A percentile compares a stretch with the other conserved stretches of the same genome.
Conservation (phyloP, 2,797 vertebrate genomes). For the Microhierax caerulescens region DNA sequence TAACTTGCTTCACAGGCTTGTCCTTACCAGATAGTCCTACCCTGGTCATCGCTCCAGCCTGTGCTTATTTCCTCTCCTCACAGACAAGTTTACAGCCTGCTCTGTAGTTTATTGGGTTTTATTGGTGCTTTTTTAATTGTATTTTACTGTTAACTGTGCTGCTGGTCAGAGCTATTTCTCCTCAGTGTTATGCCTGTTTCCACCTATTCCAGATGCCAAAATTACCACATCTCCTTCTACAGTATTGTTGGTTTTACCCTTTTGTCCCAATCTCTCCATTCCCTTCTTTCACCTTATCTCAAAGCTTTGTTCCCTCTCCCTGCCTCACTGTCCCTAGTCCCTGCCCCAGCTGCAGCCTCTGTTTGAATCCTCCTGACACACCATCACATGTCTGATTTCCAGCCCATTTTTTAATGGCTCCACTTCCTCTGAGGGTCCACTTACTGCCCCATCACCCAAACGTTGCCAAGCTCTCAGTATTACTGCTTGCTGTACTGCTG, state of each 20-base stretch:
- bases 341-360: neutral
- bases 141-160: neutral
- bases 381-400: neutral
- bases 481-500: neutral
- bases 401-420: neutral
- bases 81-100: neutral
- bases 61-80: neutral
- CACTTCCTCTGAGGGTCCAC: accelerated
- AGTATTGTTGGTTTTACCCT: neutral
- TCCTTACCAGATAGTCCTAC: neutral
- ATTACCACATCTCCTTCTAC: neutral
- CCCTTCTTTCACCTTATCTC: neutral
- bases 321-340: neutral
- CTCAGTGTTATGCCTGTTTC: neutral
- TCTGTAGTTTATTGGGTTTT: neutral
- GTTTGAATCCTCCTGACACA: neutral
- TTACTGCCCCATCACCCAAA: neutral
- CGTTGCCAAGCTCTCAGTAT: accelerated
- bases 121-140: neutral
- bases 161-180: neutral
- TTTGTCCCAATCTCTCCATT: neutral
- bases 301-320: neutral
- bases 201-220: neutral
- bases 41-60: neutral
- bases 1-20: neutral